Base-by-base conservation (phyloP, 2,113 vertebrate species). In the Alosa alosa region DNA sequence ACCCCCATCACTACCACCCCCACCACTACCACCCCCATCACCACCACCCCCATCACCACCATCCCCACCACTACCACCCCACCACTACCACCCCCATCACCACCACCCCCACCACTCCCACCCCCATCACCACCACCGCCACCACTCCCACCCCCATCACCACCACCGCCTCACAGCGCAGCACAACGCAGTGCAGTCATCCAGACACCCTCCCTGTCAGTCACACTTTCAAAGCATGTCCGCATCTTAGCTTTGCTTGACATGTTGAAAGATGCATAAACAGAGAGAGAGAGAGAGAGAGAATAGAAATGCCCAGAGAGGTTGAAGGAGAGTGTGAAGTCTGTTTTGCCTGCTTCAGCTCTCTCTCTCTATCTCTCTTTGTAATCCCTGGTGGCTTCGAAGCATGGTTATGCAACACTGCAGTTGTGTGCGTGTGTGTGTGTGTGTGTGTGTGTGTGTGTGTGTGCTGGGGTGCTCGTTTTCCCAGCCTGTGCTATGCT, bases 401-500 rank as follows among this genome's bases (percentile, higher is more conserved):
- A 60, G 55, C 18, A 18, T 22, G 20, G 55, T 60, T 60, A 60
- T 60, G 55, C 20, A 60, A 60, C 6, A 6, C 55, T 60, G 55
- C 55, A n/a, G 20, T 9, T 72, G 64, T 72, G n/a, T 72, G 64
- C 36, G 64, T 31, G n/a, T 10, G 64, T 68, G 64, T 72, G 64
- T 72, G 81, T 81, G 15, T 81, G 81, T 81, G 41, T 8, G 41
- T 81, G 39, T 81, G 41, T 81, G 81, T 81, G 41, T 81, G 9
- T 45, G 39, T 81, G 15, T 81, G 39, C 17, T 4, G 39, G 41
- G 39, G 81, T 82, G 81, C 17, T 13, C 47, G 81, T 39, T 46
- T 22, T 47, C 55, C 39, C 31, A 78, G 31, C 2, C 72, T 39
- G 72, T 5, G 17, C 17, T 75, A n/a, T 25, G 68, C 31, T 36